Conservation (phyloP, 2,888 invertebrate species). For the Nemapogon koenigi region DNA sequence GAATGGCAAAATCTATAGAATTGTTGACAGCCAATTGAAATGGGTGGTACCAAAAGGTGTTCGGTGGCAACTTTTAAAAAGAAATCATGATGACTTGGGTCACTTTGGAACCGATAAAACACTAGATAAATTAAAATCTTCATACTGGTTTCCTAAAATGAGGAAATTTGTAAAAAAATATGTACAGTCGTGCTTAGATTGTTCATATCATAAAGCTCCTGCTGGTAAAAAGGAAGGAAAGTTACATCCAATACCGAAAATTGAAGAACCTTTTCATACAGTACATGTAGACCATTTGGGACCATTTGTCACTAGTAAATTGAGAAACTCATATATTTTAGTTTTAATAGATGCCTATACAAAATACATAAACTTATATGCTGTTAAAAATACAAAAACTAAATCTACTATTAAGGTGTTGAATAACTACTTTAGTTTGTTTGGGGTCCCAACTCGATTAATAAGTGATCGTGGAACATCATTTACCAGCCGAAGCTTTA, state of each 20-base stretch:
- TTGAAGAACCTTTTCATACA: constrained; percentile 2
- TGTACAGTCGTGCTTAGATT: constrained; percentile 1
- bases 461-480: not conserved
- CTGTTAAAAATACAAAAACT: not conserved
- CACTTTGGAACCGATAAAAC: constrained; percentile 3
- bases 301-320: not conserved
- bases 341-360: not conserved
- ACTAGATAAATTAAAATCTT: not conserved
- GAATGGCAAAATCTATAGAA: constrained; percentile 15
- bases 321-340: not conserved
- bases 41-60: not conserved
- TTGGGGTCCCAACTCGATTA: not conserved
- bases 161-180: constrained; percentile 5
- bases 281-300: constrained; percentile 10
- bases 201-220: not conserved
- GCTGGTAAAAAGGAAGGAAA: constrained; percentile 1
- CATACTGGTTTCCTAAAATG: constrained; percentile 5
- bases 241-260: constrained; percentile 4
- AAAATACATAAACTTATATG: not conserved
- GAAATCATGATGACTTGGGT: constrained; percentile 3
- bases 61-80: constrained; percentile 1
- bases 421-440: not conserved
- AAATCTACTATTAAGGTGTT: not conserved
- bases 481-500: not conserved
- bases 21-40: constrained; percentile 1